phyloP scores from a whole-genome alignment of 2,113 vertebrate species.

The Mesitornis unicolor region DNA sequence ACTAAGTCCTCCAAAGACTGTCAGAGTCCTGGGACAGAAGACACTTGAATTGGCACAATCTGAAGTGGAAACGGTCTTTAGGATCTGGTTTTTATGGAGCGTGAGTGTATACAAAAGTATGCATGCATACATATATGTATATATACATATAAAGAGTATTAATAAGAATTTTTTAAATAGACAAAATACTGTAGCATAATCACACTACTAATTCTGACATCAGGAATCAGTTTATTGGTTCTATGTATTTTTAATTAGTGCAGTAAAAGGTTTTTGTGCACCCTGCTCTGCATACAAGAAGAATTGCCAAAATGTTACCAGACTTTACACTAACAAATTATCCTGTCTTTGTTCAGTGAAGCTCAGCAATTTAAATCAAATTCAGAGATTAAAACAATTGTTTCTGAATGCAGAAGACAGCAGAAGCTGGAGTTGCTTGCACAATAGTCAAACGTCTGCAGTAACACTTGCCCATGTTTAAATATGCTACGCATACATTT shows the following conservation, averaged over 20 bases:
- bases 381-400: neutral
- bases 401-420: neutral
- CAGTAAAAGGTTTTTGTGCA: neutral
- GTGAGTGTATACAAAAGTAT: neutral
- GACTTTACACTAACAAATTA: neutral
- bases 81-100: neutral
- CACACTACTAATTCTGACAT: neutral
- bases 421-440: neutral
- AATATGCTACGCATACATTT: neutral
- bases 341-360: neutral
- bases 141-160: neutral
- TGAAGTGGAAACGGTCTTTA: neutral
- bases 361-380: neutral
- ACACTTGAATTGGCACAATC: neutral
- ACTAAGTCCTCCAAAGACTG: neutral
- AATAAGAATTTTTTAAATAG: neutral
- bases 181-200: neutral
- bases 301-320: neutral
- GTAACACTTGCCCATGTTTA: neutral
- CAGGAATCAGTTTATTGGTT: neutral
- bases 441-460: neutral
- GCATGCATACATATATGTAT: neutral
- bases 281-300: neutral
- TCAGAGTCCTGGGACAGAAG: neutral
- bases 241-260: neutral